These are phyloP conservation scores for Eristalis intricaria DNA, from an alignment of 2,888 invertebrate species.

Conservation along the genomic window DNA sequence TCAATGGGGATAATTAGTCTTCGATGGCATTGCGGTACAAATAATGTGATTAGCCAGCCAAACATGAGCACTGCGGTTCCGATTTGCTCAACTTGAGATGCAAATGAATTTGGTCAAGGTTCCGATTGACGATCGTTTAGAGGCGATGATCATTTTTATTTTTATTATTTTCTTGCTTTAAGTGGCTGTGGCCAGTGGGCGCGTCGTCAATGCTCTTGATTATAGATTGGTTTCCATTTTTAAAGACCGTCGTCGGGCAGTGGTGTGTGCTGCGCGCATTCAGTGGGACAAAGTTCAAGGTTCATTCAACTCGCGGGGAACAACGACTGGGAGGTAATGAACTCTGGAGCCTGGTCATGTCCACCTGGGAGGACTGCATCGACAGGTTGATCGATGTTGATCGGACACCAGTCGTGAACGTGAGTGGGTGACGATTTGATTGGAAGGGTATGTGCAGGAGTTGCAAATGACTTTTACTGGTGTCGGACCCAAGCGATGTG, in stretches of 20 bases:
- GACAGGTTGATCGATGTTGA: not conserved
- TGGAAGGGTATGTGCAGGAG: not conserved
- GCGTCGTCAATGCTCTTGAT: not conserved
- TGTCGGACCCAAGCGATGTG: no score
- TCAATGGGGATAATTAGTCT: conserved; percentile 38
- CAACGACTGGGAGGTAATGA: not conserved
- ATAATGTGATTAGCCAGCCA: not conserved
- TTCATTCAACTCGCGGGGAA: not conserved
- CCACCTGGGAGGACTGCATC: not conserved
- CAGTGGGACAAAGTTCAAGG: not conserved
- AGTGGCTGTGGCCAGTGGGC: not conserved
- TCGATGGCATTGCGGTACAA: conserved; percentile 12
- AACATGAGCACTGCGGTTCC: not conserved
- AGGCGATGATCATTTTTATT: not conserved
- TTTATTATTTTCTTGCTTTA: not conserved
- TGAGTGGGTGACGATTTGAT: not conserved
- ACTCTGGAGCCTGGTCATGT: not conserved
- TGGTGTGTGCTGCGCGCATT: not conserved
- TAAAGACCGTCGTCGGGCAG: not conserved
- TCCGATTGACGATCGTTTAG: not conserved
- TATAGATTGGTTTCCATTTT: not conserved
- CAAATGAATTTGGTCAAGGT: conserved; percentile 39
- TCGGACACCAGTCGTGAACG: not conserved
- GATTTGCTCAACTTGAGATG: conserved; percentile 22
- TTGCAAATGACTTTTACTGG: not conserved